Evolutionary conservation across 2,797 vertebrate genomes (phyloP).

Genomic region (Simalia tracyae): DNA sequence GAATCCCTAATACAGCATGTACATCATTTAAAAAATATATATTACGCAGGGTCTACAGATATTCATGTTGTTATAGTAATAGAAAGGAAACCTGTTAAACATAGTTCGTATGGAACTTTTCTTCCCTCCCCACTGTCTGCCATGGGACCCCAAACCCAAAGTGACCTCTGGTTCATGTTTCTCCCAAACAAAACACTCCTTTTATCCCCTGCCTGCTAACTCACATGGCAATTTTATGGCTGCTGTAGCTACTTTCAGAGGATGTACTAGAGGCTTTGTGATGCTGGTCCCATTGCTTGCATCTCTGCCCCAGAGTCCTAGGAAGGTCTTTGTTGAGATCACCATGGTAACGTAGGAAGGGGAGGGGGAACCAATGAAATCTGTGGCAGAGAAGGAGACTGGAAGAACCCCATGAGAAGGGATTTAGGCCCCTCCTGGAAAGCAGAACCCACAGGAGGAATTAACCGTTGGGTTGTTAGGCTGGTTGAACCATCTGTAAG

Average conservation of each 20-base stretch:
- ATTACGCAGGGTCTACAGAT: background rate
- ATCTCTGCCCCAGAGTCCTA: conserved; percentile 5
- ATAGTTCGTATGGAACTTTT: background rate
- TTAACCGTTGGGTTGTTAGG: background rate
- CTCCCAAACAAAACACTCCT: background rate
- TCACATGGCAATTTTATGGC: conserved; percentile 13
- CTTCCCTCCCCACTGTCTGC: background rate
- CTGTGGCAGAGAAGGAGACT: background rate
- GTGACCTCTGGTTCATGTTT: background rate
- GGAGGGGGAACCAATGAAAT: conserved; percentile 10
- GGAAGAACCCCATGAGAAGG: background rate
- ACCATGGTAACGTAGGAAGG: conserved; percentile 35
- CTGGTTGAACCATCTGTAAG: background rate
- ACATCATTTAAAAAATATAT: background rate
- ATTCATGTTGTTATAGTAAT: background rate
- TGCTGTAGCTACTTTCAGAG: background rate
- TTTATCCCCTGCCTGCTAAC: background rate
- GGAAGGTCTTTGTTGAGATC: conserved; percentile 40
- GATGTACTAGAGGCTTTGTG: background rate
- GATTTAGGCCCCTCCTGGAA: background rate
- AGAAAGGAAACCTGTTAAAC: background rate
- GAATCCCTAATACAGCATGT: background rate
- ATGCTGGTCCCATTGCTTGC: background rate
- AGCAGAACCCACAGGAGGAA: background rate
- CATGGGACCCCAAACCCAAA: background rate